Evolutionary conservation across 2,797 vertebrate species (phyloP), one percentile per base, ranked within the genome.

Genomic region (Darevskia mixta): DNA sequence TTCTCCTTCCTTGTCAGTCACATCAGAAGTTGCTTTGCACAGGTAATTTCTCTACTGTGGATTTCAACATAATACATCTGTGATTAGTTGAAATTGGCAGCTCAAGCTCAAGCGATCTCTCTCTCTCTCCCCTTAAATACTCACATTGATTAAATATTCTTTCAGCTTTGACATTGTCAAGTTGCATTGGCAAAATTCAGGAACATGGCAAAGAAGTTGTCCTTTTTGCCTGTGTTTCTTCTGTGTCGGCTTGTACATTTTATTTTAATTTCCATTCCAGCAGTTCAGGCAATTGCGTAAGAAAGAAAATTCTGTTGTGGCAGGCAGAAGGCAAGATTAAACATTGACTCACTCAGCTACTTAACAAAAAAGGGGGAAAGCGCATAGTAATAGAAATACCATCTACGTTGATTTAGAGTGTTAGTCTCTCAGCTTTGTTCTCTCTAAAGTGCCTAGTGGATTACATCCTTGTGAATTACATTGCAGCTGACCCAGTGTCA

Each of bases 41-140:
- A 92, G 91, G 79, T 90, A 80, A 95, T 95, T 95, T 96, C 86
- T 95, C 86, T 95, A 93, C 82, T 71, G 15, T 61, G 72, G 79
- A 91, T 95, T 90, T 93, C 92, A 93, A 89, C 87, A 83, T 84
- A 91, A 88, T 77, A 71, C 72, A 93, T 93, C 83, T 93, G 72
- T 94, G 80, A 93, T 92, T 92, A 87, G 85, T 86, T 93, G 86
- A 90, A 95, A 93, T 35, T 79, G 76, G 5, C 81, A 93, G 18
- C 43, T 77, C 3, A 3, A 93, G 38, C 38, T 41, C 38, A 41
- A 41, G 38, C 41, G 10, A 32, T 90, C 5, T 43, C 61, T 90
- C 20, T 93, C 86, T 92, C 49, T 93, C 67, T 41, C 86, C 91
- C 27, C 88, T 9, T 35, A 87, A 91, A 35, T 92, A 61, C 35